Evolutionary conservation across 2,888 invertebrate species (phyloP), one percentile per base, ranked within the genome.

Genomic region (Eupithecia tripunctaria): DNA sequence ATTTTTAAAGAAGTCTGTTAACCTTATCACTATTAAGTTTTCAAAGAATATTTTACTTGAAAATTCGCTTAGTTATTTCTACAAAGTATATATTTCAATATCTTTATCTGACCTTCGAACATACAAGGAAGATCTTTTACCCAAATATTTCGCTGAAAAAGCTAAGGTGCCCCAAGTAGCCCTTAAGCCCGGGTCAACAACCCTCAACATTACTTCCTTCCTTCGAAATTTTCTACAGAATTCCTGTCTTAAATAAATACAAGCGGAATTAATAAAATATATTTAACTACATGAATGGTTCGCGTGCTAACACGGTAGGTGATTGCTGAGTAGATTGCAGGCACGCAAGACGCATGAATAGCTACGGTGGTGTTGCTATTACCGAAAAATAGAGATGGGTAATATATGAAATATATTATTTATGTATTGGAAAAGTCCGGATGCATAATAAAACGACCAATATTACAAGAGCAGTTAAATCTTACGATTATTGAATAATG

Each of bases 271-370:
- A 73, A 72, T 75, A 73, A 63, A 71, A 73, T 77, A 73, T 71
- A 73, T 68, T 67, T 62, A 73, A 59, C 62, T 41, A 67, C 66
- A 62, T 67, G 68, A 76, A 72, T 60, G 68, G 68, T 68, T 85
- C 71, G 88, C 88, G 85, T 87, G 83, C 81, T 83, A 82, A 79
- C 80, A 71, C 71, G 71, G 75, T 72, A 71, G 81, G 67, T 71
- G 79, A 79, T 83, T 68, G 77, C 65, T 2, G 32, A 70, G 63
- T 59, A 71, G 80, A 78, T 75, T 78, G 71, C 71, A 32, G 18
- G 75, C 89, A 89, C 88, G 88, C 89, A 78, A 87, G 78, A 81
- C 82, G 83, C 83, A 36, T 38, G 64, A 21, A 84, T 77, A 51
- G 36, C 25, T 60, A 64, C 65, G 60, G 27, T 36, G 36, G 60